These are phyloP conservation scores for Protosalanx chinensis DNA, from an alignment of 2,797 vertebrate species.

Conservation along the genomic window DNA sequence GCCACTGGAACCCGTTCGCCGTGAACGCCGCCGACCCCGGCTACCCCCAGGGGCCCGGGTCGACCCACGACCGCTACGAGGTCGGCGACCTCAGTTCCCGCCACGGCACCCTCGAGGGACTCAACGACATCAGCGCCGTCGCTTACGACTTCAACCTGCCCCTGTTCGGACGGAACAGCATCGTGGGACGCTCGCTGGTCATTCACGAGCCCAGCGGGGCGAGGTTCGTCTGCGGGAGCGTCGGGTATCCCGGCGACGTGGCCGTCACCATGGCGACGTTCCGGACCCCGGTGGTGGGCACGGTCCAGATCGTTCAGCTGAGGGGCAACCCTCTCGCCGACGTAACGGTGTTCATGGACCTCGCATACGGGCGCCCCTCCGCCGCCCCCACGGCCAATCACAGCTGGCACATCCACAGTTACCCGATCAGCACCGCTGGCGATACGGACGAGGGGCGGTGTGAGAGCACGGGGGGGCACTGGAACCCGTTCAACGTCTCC, in stretches of 20 bases:
- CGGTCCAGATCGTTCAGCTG: constrained; percentile 71
- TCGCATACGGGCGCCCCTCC: constrained; percentile 62
- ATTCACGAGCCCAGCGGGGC: constrained; percentile 56
- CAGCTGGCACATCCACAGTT: constrained; percentile 76
- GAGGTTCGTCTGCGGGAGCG: constrained; percentile 68
- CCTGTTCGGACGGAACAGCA: constrained; percentile 77
- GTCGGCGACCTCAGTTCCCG: constrained; percentile 74
- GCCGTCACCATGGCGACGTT: constrained; percentile 65
- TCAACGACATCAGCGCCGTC: constrained; percentile 5
- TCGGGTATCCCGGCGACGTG: constrained; percentile 70
- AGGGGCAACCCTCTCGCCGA: constrained; percentile 69
- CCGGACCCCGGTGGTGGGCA: constrained; percentile 66
- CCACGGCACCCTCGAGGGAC: constrained; percentile 61
- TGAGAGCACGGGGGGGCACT: constrained; percentile 68
- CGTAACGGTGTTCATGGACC: constrained; percentile 72
- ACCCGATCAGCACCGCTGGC: constrained; percentile 72
- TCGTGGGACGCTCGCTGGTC: constrained; percentile 78
- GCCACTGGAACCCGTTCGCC: constrained; percentile 76
- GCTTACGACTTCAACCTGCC: constrained; percentile 76
- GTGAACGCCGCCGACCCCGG: constrained; percentile 37
- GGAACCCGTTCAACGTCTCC: constrained; percentile 70
- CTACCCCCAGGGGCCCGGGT: constrained; percentile 62
- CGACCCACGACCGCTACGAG: constrained; percentile 74
- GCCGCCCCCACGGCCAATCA: constrained; percentile 60
- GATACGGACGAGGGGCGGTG: constrained; percentile 64